phyloP scores from a whole-genome alignment of 1,140 invertebrate species.

The Micrasema longulum region DNA sequence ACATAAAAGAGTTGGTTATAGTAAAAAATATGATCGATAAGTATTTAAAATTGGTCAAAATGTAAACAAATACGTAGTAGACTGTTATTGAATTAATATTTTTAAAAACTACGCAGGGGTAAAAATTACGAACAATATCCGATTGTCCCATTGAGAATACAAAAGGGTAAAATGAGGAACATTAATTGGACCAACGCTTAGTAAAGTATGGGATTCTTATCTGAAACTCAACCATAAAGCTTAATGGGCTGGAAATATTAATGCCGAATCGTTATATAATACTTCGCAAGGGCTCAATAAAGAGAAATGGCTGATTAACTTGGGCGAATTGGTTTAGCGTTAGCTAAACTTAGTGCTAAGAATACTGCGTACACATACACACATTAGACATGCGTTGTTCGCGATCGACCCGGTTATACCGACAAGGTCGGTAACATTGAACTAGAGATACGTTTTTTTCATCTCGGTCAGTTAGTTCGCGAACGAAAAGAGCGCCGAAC shows the following conservation, averaged over 20 bases:
- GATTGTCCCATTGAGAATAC: not conserved
- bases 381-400: not conserved
- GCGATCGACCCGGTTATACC: too few relatives aligned
- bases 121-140: not conserved
- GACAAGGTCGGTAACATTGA: too few relatives aligned
- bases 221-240: conserved; percentile 10
- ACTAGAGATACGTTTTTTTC: too few relatives aligned
- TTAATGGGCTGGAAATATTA: not conserved
- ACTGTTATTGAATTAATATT: not conserved
- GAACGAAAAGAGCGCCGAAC: too few relatives aligned
- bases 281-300: conserved; percentile 10
- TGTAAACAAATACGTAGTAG: not conserved
- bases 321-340: conserved; percentile 8
- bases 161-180: not conserved
- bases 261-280: conserved; percentile 22
- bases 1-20: too few relatives aligned
- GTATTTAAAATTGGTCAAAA: too few relatives aligned
- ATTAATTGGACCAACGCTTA: not conserved
- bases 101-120: not conserved
- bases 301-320: conserved; percentile 9
- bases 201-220: conserved; percentile 6
- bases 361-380: not conserved
- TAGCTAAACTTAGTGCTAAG: conserved; percentile 13
- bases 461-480: too few relatives aligned
- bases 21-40: too few relatives aligned